Percentiles rank a stretch among this genome's conserved stretches.
phyloP scores from a whole-genome alignment of 2,888 invertebrate species.

The Tridacna gigas region DNA sequence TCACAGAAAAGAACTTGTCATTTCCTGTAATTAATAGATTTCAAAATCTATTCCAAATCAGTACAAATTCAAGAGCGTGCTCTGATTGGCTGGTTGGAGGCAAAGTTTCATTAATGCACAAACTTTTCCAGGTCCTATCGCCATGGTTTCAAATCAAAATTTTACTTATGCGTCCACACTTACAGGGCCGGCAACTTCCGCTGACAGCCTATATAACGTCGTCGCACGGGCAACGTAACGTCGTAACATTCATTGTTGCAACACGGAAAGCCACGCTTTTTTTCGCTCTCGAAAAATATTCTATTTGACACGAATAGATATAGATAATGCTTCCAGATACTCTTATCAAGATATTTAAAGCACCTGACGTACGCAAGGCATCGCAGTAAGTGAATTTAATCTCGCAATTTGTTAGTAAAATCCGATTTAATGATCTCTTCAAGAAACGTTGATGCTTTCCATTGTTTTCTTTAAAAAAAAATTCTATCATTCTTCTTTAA shows the following conservation, averaged over 20 bases:
- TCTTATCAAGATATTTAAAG: conserved; percentile 1
- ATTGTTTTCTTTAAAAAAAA: too few species aligned
- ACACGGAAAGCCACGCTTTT: conserved; percentile 19
- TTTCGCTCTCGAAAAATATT: conserved; percentile 3
- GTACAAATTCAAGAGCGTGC: too few species aligned
- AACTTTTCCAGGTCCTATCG: too few species aligned
- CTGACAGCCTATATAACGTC: conserved; percentile 8
- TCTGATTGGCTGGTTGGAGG: too few species aligned
- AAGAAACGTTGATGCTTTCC: not conserved
- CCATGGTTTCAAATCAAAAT: not conserved
- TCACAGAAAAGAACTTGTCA: too few species aligned
- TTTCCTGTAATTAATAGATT: too few species aligned
- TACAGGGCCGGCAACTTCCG: not conserved
- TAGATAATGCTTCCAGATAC: not conserved
- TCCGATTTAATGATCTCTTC: not conserved
- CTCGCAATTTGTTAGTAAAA: not conserved
- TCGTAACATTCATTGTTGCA: conserved; percentile 18
- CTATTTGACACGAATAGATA: not conserved
- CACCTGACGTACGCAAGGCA: not conserved
- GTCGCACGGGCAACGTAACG: conserved; percentile 16
- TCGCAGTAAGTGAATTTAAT: conserved; percentile 8
- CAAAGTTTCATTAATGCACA: too few species aligned
- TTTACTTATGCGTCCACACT: not conserved
- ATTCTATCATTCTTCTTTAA: too few species aligned
- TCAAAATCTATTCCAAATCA: too few species aligned